Percentiles rank a stretch among this genome's conserved stretches.
These are phyloP conservation scores for Chauna torquata DNA, from an alignment of 2,113 vertebrate genomes.

Conservation along the genomic window DNA sequence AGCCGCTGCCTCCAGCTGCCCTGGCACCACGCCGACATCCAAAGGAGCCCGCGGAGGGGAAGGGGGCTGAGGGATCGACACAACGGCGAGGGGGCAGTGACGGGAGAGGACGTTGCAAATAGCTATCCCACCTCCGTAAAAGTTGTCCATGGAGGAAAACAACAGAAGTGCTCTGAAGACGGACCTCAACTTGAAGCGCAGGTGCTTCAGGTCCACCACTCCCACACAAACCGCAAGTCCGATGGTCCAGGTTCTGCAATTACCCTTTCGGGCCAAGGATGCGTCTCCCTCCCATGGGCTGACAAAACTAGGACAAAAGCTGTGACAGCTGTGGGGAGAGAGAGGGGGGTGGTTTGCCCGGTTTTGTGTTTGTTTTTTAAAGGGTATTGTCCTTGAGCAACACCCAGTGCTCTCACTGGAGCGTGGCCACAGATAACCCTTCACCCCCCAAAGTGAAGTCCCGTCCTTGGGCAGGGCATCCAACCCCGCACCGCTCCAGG, in stretches of 20 bases:
- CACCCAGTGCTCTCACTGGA: rapidly evolving
- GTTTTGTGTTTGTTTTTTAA: not conserved
- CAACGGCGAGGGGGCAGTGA: rapidly evolving
- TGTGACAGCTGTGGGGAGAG: not conserved
- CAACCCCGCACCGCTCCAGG: not conserved
- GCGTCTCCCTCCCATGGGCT: rapidly evolving
- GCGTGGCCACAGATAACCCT: not conserved
- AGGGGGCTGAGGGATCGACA: not conserved
- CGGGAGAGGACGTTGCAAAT: not conserved
- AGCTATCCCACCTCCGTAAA: not conserved
- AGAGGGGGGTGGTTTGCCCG: too few relatives aligned
- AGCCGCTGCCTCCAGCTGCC: not conserved
- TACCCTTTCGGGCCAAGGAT: not conserved
- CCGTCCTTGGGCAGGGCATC: not conserved
- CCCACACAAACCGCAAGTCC: not conserved
- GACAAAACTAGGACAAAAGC: not conserved
- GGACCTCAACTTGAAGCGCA: not conserved
- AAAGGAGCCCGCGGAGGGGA: not conserved
- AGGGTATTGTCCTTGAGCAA: not conserved
- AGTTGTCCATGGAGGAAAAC: not conserved
- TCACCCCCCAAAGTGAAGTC: not conserved
- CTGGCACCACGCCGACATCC: not conserved
- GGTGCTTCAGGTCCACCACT: not conserved
- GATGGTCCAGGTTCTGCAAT: too few relatives aligned
- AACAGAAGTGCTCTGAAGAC: not conserved